Conservation (phyloP, 2,888 invertebrate species). For the Eretmocerus hayati region DNA sequence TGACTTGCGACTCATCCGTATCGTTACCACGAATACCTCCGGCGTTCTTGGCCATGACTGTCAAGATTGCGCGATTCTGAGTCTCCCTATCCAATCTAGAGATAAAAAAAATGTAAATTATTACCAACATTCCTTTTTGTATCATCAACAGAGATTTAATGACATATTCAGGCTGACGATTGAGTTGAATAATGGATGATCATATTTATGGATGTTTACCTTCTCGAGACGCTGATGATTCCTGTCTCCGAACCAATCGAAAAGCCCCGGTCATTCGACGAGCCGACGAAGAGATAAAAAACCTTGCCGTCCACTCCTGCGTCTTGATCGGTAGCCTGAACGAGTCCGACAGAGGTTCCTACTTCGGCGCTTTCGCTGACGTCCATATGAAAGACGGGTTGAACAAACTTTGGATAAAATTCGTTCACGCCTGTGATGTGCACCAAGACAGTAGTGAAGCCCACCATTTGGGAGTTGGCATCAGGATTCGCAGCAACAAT, state of each 20-base stretch:
- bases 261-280: slow-evolving; percentile 88
- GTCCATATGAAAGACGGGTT: slow-evolving; percentile 85
- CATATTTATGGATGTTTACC: no score
- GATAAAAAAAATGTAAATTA: background rate
- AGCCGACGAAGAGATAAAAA: slow-evolving; percentile 86
- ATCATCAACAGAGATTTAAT: no score
- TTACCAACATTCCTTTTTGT: no score
- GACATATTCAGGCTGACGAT: no score
- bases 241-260: slow-evolving; percentile 78
- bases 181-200: no score
- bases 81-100: slow-evolving; percentile 72
- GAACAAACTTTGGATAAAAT: slow-evolving; percentile 79
- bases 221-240: slow-evolving; percentile 72
- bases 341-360: slow-evolving; percentile 75
- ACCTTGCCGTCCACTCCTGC: slow-evolving; percentile 81
- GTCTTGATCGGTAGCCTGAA: slow-evolving; percentile 85
- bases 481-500: slow-evolving; percentile 84
- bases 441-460: slow-evolving; percentile 64
- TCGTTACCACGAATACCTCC: slow-evolving; percentile 92
- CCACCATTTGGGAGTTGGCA: slow-evolving; percentile 62
- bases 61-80: slow-evolving; percentile 80
- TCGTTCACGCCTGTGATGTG: slow-evolving; percentile 83
- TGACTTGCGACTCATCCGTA: slow-evolving; percentile 90
- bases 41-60: slow-evolving; percentile 89
- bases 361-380: slow-evolving; percentile 87